Base-by-base conservation (phyloP, 1,140 invertebrate species). In the Bombus cullumanus region DNA sequence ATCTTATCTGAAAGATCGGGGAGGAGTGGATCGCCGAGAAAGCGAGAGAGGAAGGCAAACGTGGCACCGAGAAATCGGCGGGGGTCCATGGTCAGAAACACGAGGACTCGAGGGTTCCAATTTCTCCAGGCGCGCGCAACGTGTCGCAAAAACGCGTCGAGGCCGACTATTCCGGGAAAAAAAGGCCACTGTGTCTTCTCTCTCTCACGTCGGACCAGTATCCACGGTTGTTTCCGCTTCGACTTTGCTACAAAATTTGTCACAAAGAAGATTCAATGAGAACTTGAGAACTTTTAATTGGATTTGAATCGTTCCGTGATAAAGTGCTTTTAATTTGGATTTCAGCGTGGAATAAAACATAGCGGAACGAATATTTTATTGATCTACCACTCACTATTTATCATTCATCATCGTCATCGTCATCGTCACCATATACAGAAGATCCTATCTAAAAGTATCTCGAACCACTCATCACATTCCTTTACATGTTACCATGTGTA, bases 61-160 rank as follows among this genome's bases (percentile, higher is more conserved):
- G 57, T 3, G 25, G 64, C 81, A 47, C 59, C 9, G 47, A 76
- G 73, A 78, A 81, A 66, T 82, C 85, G 81, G 28, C 79, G 68
- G 85, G 81, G 81, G 85, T 75, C 62, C 85, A 31, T 47, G 34
- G 82, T 4, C 85, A 66, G 85, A 78, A 78, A 83, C 66, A 78
- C 64, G 74, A 86, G 81, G 85, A 59, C 62, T 47, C 68, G 34
- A 78, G 68, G 85, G 72, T 76, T 86, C 85, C 85, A 83, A 83
- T 83, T 86, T 83, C 81, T 83, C 62, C 53, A 4, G 47, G 64
- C 74, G 81, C n/a, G 81, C 81, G 81, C 85, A 83, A 83, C 74
- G 39, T 43, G 57, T 86, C 64, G 81, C 85, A 83, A 83, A 78
- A 86, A 86, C 66, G 73, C 57, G 74, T 72, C 57, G 74, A 37